These are phyloP conservation scores for Euclidia mi DNA, from an alignment of 2,888 invertebrate genomes.

Conservation along the genomic window DNA sequence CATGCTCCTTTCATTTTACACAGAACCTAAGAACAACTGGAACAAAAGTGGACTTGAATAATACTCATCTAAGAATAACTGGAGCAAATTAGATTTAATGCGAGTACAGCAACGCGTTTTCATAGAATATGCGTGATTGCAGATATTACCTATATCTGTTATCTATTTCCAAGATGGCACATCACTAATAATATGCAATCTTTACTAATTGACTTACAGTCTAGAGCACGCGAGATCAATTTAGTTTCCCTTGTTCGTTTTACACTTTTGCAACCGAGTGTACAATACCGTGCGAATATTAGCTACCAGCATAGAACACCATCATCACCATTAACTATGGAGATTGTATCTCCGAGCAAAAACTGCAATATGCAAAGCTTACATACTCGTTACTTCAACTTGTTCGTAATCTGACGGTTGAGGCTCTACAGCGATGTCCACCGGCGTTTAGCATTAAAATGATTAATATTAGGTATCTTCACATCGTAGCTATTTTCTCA, in stretches of 20 bases:
- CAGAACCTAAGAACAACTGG: no score
- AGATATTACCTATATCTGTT: not conserved
- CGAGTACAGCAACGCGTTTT: no score
- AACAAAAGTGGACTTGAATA: no score
- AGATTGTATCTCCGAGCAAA: slow-evolving; percentile 37
- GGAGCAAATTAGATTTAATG: no score
- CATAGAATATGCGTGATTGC: no score
- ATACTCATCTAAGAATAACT: no score
- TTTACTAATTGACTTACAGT: slow-evolving; percentile 7
- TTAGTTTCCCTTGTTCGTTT: slow-evolving; percentile 7
- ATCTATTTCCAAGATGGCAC: not conserved
- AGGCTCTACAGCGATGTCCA: no score
- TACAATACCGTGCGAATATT: slow-evolving; percentile 38
- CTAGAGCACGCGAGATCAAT: slow-evolving; percentile 8
- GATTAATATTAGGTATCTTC: no score
- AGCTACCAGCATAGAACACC: slow-evolving; percentile 31
- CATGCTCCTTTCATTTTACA: no score
- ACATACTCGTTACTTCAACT: slow-evolving; percentile 5
- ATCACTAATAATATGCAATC: slow-evolving; percentile 6
- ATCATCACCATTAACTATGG: slow-evolving; percentile 39
- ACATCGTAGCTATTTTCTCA: no score
- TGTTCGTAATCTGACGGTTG: slow-evolving; percentile 1
- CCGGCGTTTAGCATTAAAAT: no score
- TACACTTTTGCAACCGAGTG: slow-evolving; percentile 21
- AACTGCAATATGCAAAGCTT: slow-evolving; percentile 30